Evolutionary conservation across 2,113 vertebrate species (phyloP).

Genomic region (Chaenogobius annularis): DNA sequence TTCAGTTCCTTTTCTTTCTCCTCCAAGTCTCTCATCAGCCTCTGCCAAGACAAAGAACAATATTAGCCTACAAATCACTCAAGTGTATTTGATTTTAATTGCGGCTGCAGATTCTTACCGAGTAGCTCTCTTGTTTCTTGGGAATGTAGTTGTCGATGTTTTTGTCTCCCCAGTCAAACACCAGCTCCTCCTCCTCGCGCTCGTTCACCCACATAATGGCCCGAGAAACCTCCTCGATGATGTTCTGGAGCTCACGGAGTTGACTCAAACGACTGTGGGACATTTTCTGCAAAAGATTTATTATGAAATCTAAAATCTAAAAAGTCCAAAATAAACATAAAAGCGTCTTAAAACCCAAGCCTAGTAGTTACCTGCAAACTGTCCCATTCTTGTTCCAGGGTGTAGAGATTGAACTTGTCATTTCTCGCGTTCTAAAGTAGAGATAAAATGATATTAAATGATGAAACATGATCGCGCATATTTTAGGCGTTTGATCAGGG

Average conservation of each 20-base stretch:
- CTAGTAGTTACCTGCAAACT: constrained; percentile 82
- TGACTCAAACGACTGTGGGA: constrained; percentile 84
- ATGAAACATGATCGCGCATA: neutral
- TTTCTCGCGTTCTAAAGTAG: constrained; percentile 49
- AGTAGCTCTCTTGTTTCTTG: constrained; percentile 93
- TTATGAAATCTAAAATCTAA: neutral
- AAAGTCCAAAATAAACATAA: neutral
- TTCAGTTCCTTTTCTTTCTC: constrained; percentile 95
- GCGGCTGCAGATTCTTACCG: constrained; percentile 74
- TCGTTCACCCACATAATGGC: constrained; percentile 99
- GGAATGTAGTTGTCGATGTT: constrained; percentile 86
- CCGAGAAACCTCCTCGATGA: constrained; percentile 87
- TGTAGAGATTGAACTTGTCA: constrained; percentile 80
- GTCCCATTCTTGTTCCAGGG: constrained; percentile 91
- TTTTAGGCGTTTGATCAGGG: neutral
- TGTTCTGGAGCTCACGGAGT: constrained; percentile 86
- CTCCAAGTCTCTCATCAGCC: constrained; percentile 92
- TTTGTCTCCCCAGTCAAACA: constrained; percentile 95
- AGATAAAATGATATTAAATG: neutral
- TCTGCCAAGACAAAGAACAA: constrained; percentile 66
- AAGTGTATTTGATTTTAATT: no score
- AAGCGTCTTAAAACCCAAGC: neutral
- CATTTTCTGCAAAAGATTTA: constrained; percentile 80
- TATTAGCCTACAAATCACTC: neutral
- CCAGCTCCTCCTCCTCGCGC: constrained; percentile 92